Conservation (phyloP, 2,113 vertebrate species). For the Epinephelus cyanopodus region DNA sequence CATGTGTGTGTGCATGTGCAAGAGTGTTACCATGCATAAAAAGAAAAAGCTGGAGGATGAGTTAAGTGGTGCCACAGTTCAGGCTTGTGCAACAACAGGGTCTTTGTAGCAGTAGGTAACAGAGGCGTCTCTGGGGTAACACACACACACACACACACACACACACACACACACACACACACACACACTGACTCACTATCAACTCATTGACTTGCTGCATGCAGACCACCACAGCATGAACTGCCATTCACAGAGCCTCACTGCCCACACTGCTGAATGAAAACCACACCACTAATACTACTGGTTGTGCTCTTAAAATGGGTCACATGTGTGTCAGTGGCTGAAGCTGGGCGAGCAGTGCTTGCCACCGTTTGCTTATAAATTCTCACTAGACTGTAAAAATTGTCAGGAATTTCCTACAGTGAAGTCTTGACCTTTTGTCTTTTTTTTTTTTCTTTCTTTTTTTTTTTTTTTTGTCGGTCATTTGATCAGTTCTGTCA, state of each 20-base stretch:
- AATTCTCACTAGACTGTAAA: neutral
- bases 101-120: slow-evolving; percentile 67
- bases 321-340: slow-evolving; percentile 24
- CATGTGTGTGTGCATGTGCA: neutral
- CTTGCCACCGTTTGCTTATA: neutral
- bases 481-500: neutral
- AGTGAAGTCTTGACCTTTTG: neutral
- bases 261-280: slow-evolving; percentile 42
- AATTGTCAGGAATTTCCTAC: slow-evolving; percentile 6
- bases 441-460: neutral
- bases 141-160: slow-evolving; percentile 49
- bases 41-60: slow-evolving; percentile 12
- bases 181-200: slow-evolving; percentile 62
- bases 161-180: slow-evolving; percentile 51
- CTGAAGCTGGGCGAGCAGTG: slow-evolving; percentile 25
- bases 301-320: slow-evolving; percentile 39
- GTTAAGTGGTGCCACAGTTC: slow-evolving; percentile 41
- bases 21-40: neutral
- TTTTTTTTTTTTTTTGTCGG: neutral
- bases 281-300: slow-evolving; percentile 27
- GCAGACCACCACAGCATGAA: slow-evolving; percentile 51
- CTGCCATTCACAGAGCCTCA: slow-evolving; percentile 45
- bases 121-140: slow-evolving; percentile 67
- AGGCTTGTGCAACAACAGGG: slow-evolving; percentile 58
- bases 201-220: slow-evolving; percentile 63